These are phyloP conservation scores for Tragopan temminckii DNA, from an alignment of 2,797 vertebrate genomes.

Conservation along the genomic window DNA sequence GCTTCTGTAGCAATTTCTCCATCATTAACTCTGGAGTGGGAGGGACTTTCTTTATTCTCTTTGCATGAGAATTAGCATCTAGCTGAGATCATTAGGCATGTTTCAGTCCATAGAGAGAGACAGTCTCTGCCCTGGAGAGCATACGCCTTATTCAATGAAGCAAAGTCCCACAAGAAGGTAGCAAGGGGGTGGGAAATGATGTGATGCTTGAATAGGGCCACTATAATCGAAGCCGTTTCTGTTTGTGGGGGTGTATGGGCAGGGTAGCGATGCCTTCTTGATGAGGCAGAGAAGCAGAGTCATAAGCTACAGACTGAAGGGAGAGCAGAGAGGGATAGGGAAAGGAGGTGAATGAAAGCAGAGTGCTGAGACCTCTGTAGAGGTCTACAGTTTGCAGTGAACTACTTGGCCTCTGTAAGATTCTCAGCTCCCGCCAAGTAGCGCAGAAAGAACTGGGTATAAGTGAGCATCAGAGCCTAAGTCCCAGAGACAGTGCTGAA, in stretches of 20 bases:
- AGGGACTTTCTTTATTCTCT: not conserved
- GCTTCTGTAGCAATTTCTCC: not conserved
- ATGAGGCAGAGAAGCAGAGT: not conserved
- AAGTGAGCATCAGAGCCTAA: not conserved
- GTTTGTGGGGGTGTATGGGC: not conserved
- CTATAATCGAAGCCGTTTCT: not conserved
- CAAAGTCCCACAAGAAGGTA: not conserved
- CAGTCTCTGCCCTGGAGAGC: not conserved
- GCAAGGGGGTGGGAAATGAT: not conserved
- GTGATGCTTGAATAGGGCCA: not conserved
- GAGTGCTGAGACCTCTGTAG: not conserved
- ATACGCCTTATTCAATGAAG: not conserved
- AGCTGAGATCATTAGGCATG: not conserved
- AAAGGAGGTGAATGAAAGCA: not conserved
- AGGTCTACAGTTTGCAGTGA: not conserved
- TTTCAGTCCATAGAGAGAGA: not conserved
- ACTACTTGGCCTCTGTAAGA: not conserved
- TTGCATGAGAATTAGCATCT: not conserved
- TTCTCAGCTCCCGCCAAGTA: not conserved
- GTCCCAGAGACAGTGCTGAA: not conserved
- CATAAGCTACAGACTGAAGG: not conserved
- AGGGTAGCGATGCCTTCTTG: not conserved
- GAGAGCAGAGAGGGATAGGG: not conserved
- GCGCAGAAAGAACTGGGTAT: not conserved
- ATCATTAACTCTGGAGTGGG: not conserved